A percentile compares a stretch with the other conserved stretches of the same genome.
phyloP scores from a whole-genome alignment of 2,797 vertebrate genomes.

The Stomatorhinus walkeri region DNA sequence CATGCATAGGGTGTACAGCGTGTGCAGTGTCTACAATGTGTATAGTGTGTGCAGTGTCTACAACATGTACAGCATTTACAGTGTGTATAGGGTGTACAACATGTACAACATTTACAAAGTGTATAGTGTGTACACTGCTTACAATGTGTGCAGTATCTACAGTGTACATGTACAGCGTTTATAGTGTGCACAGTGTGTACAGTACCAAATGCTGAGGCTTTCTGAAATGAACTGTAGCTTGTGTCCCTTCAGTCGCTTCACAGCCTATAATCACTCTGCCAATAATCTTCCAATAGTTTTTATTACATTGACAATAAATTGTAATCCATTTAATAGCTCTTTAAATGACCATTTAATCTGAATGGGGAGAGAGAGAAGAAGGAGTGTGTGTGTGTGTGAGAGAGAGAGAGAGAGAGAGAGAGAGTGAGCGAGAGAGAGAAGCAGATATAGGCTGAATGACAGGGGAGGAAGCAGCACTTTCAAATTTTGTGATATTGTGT shows the following conservation, averaged over 20 bases:
- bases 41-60: not conserved
- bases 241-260: not conserved
- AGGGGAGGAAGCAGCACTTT: not conserved
- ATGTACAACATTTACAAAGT: not conserved
- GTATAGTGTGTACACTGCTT: not conserved
- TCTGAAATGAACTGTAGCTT: not conserved
- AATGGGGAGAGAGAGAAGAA: not conserved
- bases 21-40: not conserved
- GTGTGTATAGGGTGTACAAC: not conserved
- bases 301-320: not conserved
- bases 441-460: not conserved
- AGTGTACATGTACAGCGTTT: not conserved
- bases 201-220: not conserved
- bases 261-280: constrained; percentile 7
- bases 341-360: not conserved
- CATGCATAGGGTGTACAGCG: not conserved
- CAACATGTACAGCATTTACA: no score
- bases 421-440: not conserved
- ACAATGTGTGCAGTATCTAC: not conserved
- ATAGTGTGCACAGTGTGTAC: not conserved
- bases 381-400: not conserved
- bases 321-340: not conserved
- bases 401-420: not conserved
- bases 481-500: not conserved
- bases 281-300: not conserved